Conservation (phyloP, 2,113 vertebrate genomes). For the Piaya cayana region DNA sequence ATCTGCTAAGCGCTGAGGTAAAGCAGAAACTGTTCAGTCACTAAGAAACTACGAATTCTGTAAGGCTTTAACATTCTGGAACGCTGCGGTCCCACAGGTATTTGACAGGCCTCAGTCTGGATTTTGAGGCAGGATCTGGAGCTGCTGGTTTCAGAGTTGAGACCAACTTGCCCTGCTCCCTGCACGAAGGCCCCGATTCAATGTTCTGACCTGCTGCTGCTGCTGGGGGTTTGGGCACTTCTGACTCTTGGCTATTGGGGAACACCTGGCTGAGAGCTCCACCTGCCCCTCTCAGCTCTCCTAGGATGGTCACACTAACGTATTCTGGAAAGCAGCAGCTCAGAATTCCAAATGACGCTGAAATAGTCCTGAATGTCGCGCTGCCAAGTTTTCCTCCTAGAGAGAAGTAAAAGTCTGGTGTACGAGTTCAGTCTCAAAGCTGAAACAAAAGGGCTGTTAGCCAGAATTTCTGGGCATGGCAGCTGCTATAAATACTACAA, state of each 20-base stretch:
- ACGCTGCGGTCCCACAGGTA: background rate
- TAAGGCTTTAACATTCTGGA: background rate
- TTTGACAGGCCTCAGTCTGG: background rate
- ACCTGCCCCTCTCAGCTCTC: background rate
- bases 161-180: background rate
- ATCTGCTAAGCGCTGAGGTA: background rate
- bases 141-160: background rate
- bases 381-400: background rate
- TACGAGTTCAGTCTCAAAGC: background rate
- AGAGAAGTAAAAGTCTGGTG: background rate
- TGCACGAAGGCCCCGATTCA: background rate
- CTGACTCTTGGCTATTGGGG: background rate
- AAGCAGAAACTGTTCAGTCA: background rate
- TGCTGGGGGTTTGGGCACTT: background rate
- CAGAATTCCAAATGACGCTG: background rate
- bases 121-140: background rate
- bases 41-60: background rate
- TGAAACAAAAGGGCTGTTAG: background rate
- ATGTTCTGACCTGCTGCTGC: background rate
- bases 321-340: background rate
- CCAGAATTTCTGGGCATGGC: background rate
- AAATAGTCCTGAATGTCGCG: background rate
- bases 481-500: background rate
- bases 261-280: background rate
- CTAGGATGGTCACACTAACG: background rate